Evolutionary conservation across 2,888 invertebrate genomes (phyloP), one percentile per base, ranked within the genome.

Genomic region (Polyommatus icarus): DNA sequence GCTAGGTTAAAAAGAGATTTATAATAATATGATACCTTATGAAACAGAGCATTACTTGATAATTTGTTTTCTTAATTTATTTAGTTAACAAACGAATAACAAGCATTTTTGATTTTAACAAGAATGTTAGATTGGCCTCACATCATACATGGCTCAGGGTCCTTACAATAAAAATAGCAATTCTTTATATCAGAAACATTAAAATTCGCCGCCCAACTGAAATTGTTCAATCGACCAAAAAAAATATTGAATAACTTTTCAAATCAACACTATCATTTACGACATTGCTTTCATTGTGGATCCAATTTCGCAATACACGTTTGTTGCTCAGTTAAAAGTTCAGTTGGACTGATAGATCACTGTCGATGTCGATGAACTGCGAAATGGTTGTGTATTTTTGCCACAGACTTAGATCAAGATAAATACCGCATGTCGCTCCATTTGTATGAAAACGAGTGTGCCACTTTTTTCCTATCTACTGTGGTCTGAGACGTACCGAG

Each of bases 241-340:
- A 20, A 59, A 59, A 7, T 20, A 59, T 59, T 59, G n/a, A 59
- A 59, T 59, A 59, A 59, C 59, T 59, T 59, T 59, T 59, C 59
- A 59, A 59, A 59, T 59, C 59, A 59, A 59, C 54, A 54, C 59
- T 59, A 59, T 59, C 59, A 59, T 59, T 59, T 59, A 59, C 59
- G 59, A 59, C n/a, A 59, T 59, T 59, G 59, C 20, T 59, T 59
- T 59, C n/a, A 59, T 59, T 59, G 59, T 59, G n/a, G 59, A 61
- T 20, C 61, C 24, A 61, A 61, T 12, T 61, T 61, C 61, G 61
- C 61, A 61, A 61, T 61, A 61, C 61, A 61, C 24, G 24, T 61
- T 61, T 24, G 61, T 61, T 10, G 61, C 61, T 61, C 61, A 61
- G 61, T 61, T 61, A 61, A 61, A 61, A 61, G 61, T n/a, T n/a